Percentiles rank a stretch among this genome's conserved stretches.
Evolutionary conservation across 2,113 vertebrate genomes (phyloP).

Genomic region (Eudyptes chrysolophus): DNA sequence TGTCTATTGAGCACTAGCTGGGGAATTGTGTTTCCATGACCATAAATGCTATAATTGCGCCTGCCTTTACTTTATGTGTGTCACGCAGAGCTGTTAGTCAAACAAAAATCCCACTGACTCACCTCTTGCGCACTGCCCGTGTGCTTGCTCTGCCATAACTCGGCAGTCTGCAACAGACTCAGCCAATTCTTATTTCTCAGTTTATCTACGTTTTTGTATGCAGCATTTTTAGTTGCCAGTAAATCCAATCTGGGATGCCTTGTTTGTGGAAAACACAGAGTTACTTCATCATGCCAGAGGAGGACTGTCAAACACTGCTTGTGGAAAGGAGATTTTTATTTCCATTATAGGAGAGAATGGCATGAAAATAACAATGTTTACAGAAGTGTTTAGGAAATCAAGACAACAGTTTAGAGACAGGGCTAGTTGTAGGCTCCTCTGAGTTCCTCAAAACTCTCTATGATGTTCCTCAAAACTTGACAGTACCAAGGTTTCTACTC

Average conservation of each 20-base stretch:
- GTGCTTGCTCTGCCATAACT: not conserved
- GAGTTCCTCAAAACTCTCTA: not conserved
- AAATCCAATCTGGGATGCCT: not conserved
- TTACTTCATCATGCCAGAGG: not conserved
- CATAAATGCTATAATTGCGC: not conserved
- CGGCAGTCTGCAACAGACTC: not conserved
- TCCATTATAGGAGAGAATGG: not conserved
- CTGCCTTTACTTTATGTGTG: slow-evolving; percentile 3
- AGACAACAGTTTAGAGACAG: not conserved
- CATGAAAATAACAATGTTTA: not conserved
- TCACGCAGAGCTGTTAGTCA: slow-evolving; percentile 3
- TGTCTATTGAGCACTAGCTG: not conserved
- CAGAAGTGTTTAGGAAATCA: not conserved
- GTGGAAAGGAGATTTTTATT: not conserved
- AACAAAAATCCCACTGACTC: not conserved
- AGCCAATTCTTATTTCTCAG: not conserved
- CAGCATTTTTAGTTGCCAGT: not conserved
- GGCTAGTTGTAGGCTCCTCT: not conserved
- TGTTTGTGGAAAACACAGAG: not conserved
- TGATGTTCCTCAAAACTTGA: not conserved
- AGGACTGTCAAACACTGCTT: not conserved
- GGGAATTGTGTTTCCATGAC: not conserved
- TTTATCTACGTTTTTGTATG: not conserved
- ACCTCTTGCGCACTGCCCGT: not conserved
- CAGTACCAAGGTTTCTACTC: not conserved